Base-by-base conservation (phyloP, 2,888 invertebrate species). In the Clepsis dumicolana region DNA sequence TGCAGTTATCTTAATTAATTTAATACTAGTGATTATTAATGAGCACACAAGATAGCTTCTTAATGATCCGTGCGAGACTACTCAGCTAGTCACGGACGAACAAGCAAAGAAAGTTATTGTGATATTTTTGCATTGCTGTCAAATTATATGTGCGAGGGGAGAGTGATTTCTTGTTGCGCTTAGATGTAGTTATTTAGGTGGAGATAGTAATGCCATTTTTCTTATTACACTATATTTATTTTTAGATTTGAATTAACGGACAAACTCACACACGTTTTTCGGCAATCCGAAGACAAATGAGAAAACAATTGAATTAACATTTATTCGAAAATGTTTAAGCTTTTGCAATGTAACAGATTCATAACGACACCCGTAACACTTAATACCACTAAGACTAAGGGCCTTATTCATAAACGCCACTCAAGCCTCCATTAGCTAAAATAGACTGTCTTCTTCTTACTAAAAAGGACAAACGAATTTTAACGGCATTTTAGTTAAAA, bases 71-170 rank as follows among this genome's bases (percentile, higher is more conserved):
- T 35, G 56, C 56, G 56, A 56, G 56, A 24, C 44, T 18, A 16
- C 16, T 38, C 38, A 27, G 14, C 32, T n/a, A n/a, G n/a, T 52
- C 35, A 56, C 56, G 56, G 35, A 35, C 21, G 18, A 24, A 21
- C 35, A n/a, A 21, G 21, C 48, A 12, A 32, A 54, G 54, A 56
- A 56, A 35, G 32, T 56, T 35, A 21, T 56, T 52, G 25, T 52
- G 52, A 25, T 52, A 14, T 35, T 56, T 48, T 56, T 56, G 56
- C 56, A 56, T 56, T 21, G 35, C 56, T 32, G 56, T 35, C 56
- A 56, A 56, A 56, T 56, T 56, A 56, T 56, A 56, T 35, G 8
- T 10, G 35, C 14, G 56, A 35, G 48, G 48, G 21, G 48, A 48
- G 21, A 48, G 48, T 48, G 21, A 21, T 48, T 48, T 48, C 48